Base-by-base conservation (phyloP, 2,888 invertebrate species). In the Endotricha flammealis region DNA sequence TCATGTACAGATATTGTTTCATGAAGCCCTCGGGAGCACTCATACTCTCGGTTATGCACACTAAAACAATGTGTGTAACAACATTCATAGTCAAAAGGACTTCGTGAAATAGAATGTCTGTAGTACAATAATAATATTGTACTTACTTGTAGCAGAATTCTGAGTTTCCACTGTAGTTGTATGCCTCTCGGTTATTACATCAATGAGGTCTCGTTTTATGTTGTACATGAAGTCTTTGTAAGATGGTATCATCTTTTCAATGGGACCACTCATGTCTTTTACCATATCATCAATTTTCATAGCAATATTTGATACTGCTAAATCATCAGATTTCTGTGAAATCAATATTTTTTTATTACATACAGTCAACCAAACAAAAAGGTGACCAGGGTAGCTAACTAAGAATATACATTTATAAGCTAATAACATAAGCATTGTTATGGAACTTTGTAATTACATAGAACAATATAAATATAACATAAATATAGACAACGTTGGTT, bases 21-120 rank as follows among this genome's bases (percentile, higher is more conserved):
- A n/a, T n/a, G n/a, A n/a, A n/a, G n/a, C n/a, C n/a, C n/a, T n/a
- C n/a, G n/a, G n/a, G n/a, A n/a, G n/a, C n/a, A n/a, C n/a, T n/a
- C n/a, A n/a, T n/a, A n/a, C 67, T 75, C 7, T 71, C 70, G 0
- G 81, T 78, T 20, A 92, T 86, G 29, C n/a, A 90, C 89, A n/a
- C 91, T 90, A 31, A 94, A 28, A 90, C 89, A 24, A 91, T 73
- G 53, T 90, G 92, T 1, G 91, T 89, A 0, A 92, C 90, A n/a
- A n/a, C n/a, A n/a, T 23, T 81, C 82, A 44, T 90, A 66, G 48
- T 89, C 88, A 43, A 85, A 82, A 14, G 88, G 78, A 56, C 81
- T 87, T 90, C 90, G 62, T 22, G 42, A 35, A 6, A 39, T 39
- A n/a, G 6, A 16, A 16, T 16, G 16, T 16, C 4, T 16, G 16